Conservation (phyloP, 2,797 vertebrate species). For the Dendrocincla tyrannina region DNA sequence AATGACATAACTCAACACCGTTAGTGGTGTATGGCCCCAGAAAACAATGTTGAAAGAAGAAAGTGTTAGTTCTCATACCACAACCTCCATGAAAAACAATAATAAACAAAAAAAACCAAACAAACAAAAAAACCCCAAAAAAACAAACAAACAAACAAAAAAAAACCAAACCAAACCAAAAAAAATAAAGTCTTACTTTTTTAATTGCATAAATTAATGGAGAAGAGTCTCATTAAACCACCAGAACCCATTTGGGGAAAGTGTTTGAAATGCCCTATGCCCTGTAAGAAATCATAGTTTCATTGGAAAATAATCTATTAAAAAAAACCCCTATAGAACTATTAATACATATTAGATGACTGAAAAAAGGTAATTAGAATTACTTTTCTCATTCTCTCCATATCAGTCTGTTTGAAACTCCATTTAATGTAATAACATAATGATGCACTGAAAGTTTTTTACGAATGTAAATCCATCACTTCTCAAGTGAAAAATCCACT, state of each 20-base stretch:
- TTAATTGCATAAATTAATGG: neutral
- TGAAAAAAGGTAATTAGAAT: neutral
- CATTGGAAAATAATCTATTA: neutral
- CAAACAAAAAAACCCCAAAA: no score
- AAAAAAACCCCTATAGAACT: neutral
- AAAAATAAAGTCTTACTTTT: neutral
- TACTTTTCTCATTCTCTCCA: neutral
- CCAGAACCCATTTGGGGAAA: neutral
- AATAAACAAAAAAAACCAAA: neutral
- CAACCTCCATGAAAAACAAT: neutral
- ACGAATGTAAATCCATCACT: constrained; percentile 75
- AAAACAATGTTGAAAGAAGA: neutral
- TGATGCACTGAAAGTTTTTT: constrained; percentile 64
- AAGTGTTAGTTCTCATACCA: neutral
- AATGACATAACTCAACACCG: neutral
- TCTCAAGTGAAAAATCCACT: constrained; percentile 49
- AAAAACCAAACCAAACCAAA: neutral
- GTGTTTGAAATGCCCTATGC: neutral
- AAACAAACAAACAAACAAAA: no score
- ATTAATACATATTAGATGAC: neutral
- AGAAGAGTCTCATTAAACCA: neutral
- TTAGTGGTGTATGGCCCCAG: neutral
- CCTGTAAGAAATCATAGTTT: neutral
- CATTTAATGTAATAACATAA: constrained; percentile 55
- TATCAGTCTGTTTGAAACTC: constrained; percentile 48